Percentiles rank a stretch among this genome's conserved stretches.
Conservation (phyloP, 2,797 vertebrate genomes). For the Acrossocheilus wenchowensis region DNA sequence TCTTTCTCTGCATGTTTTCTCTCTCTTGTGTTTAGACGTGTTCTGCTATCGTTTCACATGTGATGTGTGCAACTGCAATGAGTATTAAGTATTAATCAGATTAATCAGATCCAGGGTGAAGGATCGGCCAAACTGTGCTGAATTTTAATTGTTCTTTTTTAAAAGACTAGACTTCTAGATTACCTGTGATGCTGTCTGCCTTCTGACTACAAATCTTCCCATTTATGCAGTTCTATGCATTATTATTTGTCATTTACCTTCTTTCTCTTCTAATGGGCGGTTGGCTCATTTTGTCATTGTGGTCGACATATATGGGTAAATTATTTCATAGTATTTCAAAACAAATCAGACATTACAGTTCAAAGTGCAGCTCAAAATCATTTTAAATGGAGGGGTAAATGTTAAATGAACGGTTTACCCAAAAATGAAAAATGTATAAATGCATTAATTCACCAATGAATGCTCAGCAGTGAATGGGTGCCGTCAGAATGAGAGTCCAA, state of each 20-base stretch:
- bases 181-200: neutral
- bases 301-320: neutral
- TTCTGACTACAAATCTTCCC: neutral
- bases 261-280: neutral
- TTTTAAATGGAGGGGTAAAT: neutral
- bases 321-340: neutral
- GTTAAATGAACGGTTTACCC: no score
- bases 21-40: constrained; percentile 66
- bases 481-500: neutral
- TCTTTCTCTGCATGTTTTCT: constrained; percentile 36
- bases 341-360: neutral
- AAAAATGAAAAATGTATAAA: no score
- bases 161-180: neutral
- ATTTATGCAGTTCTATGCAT: neutral
- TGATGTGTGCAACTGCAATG: constrained; percentile 70
- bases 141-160: constrained; percentile 38
- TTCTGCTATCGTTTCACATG: constrained; percentile 75
- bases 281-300: neutral
- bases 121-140: constrained; percentile 55
- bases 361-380: neutral
- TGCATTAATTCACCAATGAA: no score
- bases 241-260: neutral
- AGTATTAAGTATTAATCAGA: constrained; percentile 77
- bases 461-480: neutral
- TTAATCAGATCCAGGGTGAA: constrained; percentile 70